Base-by-base conservation (phyloP, 2,797 vertebrate genomes). In the Urocyon cinereoargenteus region DNA sequence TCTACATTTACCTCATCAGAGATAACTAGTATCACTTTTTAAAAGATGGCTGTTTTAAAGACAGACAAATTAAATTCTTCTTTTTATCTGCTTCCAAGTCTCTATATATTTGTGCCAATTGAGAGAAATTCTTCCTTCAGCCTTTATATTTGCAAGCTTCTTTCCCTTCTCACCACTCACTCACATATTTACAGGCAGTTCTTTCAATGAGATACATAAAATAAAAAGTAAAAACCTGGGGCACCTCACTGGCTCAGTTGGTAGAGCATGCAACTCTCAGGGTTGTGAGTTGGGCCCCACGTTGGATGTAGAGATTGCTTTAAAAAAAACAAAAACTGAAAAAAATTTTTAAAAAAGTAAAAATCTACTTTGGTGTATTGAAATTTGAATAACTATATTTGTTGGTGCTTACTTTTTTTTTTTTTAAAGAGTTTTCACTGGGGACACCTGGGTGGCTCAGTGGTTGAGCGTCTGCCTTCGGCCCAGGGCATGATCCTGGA, bases 351-450 rank as follows among this genome's bases (percentile, higher is more conserved):
- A 8, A 45, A 34, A 68, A 79, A 70, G 14, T 87, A 96, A 96
- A 90, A 97, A 93, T 36, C 0, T 70, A 93, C 51, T 90, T 86
- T 91, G 66, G 22, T 59, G 26, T 95, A 88, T 75, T 94, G 82
- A 97, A 97, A 94, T 94, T 79, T 64, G 59, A 97, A 97, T 92
- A 95, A 75, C 53, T 98, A 51, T 98, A 96, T 98, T 84, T 96
- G 7, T 55, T 83, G 62, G 4, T 78, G n/a, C 91, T 97, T 98
- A 24, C 11, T n/a, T 75, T 73, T 78, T 40, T 89, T 62, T 96
- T 95, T 98, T 96, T 91, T 79, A 97, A 97, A 98, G 75, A 45
- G 64, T 68, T 97, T 90, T 92, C 97, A 95, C 96, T 95, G 15
- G 72, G 98, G 91, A 96, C 91, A 34, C 5, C 16, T 89, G 66